A percentile compares a stretch with the other conserved stretches of the same genome.
Conservation (phyloP, 2,888 invertebrate genomes). For the Hydrotaea diabolus region DNA sequence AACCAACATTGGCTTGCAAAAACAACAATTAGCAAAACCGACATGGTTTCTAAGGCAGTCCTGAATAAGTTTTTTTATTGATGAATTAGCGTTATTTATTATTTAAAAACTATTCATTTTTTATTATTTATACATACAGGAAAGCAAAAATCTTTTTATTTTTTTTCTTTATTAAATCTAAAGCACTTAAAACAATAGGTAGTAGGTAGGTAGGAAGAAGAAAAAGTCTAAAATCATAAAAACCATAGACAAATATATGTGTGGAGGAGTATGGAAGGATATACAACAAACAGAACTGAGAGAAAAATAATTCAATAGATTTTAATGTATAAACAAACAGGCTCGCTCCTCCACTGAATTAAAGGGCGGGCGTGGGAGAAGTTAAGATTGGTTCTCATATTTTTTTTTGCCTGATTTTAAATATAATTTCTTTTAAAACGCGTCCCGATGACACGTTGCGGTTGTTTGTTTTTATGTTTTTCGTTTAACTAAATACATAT, state of each 20-base stretch:
- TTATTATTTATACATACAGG: slow-evolving; percentile 53
- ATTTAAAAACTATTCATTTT: slow-evolving; percentile 62
- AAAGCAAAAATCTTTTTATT: slow-evolving; percentile 57
- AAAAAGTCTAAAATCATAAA: slow-evolving; percentile 23
- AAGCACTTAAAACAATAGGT: slow-evolving; percentile 34
- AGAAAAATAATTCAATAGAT: slow-evolving; percentile 15
- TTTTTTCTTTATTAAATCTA: slow-evolving; percentile 43
- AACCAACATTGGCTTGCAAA: too few relatives aligned
- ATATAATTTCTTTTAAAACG: slow-evolving; percentile 58
- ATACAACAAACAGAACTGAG: not conserved
- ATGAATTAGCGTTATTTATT: slow-evolving; percentile 62
- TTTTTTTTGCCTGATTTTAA: slow-evolving; percentile 11
- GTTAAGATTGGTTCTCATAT: slow-evolving; percentile 5
- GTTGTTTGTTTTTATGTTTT: slow-evolving; percentile 49
- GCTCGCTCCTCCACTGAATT: slow-evolving; percentile 16
- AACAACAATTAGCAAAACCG: too few relatives aligned
- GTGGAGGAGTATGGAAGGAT: not conserved
- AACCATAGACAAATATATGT: not conserved
- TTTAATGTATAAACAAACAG: slow-evolving; percentile 6
- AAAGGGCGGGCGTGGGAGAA: not conserved
- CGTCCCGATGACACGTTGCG: slow-evolving; percentile 45
- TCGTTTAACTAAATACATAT: slow-evolving; percentile 60
- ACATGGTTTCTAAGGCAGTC: too few relatives aligned
- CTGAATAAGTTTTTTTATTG: slow-evolving; percentile 19
- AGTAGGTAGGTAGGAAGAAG: not conserved